These are phyloP conservation scores for Thamnophis sirtalis DNA, from an alignment of 2,113 vertebrate genomes.

Conservation along the genomic window DNA sequence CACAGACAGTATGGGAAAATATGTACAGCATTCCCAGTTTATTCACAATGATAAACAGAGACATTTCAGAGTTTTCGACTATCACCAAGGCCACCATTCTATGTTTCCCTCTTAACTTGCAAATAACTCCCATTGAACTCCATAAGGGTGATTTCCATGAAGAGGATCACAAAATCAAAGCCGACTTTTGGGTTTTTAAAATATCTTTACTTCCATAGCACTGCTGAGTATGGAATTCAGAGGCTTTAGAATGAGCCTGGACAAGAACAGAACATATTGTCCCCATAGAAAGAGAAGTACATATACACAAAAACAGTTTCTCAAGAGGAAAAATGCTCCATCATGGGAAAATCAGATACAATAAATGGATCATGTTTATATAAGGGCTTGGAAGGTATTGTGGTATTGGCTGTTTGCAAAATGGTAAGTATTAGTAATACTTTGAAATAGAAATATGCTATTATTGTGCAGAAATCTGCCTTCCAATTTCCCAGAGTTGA, in stretches of 20 bases:
- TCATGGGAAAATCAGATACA: background rate
- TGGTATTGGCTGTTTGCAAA: background rate
- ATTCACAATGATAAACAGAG: conserved; percentile 17
- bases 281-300: background rate
- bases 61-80: background rate
- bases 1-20: conserved; percentile 5
- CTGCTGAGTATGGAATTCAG: background rate
- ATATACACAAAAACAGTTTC: background rate
- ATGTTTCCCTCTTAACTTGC: background rate
- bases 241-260: background rate
- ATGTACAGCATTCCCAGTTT: conserved; percentile 9
- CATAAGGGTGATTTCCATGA: background rate
- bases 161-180: background rate
- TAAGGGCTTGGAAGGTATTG: background rate
- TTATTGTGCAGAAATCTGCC: background rate
- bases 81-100: background rate
- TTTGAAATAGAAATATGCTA: background rate
- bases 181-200: background rate
- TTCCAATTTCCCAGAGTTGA: background rate
- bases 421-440: background rate
- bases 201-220: background rate
- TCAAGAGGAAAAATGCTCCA: background rate
- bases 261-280: background rate
- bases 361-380: background rate
- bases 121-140: background rate